These are phyloP conservation scores for Meda fulgida DNA, from an alignment of 2,797 vertebrate species.

Conservation along the genomic window DNA sequence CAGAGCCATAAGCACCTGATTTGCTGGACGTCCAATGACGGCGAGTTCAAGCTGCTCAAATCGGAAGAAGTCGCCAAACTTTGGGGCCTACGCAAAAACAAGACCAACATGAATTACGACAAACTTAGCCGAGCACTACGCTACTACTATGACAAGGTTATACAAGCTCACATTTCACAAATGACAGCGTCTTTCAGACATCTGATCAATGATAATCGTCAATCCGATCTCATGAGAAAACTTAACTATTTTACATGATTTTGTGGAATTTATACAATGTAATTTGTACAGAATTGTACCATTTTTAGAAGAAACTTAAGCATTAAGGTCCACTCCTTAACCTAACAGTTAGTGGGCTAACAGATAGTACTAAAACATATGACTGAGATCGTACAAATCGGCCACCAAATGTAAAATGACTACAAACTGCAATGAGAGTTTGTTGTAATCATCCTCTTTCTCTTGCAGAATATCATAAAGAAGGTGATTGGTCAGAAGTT, in stretches of 20 bases:
- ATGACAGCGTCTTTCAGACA: not conserved
- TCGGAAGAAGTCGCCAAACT: constrained; percentile 97
- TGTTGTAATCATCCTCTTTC: constrained; percentile 56
- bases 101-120: constrained; percentile 99
- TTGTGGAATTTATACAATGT: not conserved
- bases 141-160: constrained; percentile 98
- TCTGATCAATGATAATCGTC: not conserved
- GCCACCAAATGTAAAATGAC: not conserved
- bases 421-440: not conserved
- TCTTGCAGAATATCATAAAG: constrained; percentile 89
- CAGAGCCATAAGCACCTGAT: constrained; percentile 96
- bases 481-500: constrained; percentile 91
- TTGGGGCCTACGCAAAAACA: constrained; percentile 98
- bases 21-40: constrained; percentile 96
- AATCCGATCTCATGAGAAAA: not conserved
- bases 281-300: not conserved
- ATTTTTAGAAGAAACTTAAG: not conserved
- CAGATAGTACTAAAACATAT: not conserved
- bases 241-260: not conserved
- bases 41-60: constrained; percentile 97
- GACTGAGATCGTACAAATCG: not conserved
- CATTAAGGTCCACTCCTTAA: not conserved
- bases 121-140: constrained; percentile 96
- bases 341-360: not conserved
- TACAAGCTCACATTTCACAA: not conserved